These are phyloP conservation scores for Argyrosomus japonicus DNA, from an alignment of 2,113 vertebrate species.

Conservation along the genomic window DNA sequence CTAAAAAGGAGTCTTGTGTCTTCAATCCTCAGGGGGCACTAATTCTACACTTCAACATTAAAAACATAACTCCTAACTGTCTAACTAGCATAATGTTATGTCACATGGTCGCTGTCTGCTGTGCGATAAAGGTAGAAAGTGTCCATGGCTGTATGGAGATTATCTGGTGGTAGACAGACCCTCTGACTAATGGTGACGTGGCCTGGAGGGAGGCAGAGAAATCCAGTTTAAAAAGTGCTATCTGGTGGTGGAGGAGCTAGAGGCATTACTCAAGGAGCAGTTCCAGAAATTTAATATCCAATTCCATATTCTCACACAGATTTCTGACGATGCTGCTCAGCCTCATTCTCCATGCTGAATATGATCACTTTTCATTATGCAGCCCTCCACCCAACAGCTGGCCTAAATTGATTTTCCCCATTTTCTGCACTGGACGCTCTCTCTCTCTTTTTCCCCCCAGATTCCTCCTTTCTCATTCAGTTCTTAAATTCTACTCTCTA, in stretches of 20 bases:
- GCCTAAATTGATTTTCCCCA: constrained; percentile 61
- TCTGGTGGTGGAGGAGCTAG: constrained; percentile 59
- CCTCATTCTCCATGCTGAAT: constrained; percentile 69
- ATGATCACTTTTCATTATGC: constrained; percentile 76
- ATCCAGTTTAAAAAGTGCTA: constrained; percentile 68
- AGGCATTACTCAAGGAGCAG: constrained; percentile 64
- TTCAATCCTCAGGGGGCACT: constrained; percentile 26
- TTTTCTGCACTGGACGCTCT: constrained; percentile 43
- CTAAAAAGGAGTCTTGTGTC: constrained; percentile 8
- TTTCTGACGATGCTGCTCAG: constrained; percentile 56
- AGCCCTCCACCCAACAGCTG: constrained; percentile 66
- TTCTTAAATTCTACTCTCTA: constrained; percentile 30
- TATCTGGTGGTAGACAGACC: constrained; percentile 51
- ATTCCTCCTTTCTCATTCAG: constrained; percentile 28
- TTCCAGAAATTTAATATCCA: constrained; percentile 69
- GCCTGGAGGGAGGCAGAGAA: constrained; percentile 44
- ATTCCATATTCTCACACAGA: constrained; percentile 64
- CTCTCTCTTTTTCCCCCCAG: constrained; percentile 3
- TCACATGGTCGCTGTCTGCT: constrained; percentile 28
- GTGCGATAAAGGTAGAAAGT: constrained; percentile 40
- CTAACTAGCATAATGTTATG: constrained; percentile 25
- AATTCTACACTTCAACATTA: constrained; percentile 32
- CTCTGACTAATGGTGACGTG: constrained; percentile 56
- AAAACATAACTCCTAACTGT: constrained; percentile 23
- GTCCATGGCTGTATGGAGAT: constrained; percentile 43